Conservation (phyloP, 2,113 vertebrate genomes). For the Clarias batrachus region DNA sequence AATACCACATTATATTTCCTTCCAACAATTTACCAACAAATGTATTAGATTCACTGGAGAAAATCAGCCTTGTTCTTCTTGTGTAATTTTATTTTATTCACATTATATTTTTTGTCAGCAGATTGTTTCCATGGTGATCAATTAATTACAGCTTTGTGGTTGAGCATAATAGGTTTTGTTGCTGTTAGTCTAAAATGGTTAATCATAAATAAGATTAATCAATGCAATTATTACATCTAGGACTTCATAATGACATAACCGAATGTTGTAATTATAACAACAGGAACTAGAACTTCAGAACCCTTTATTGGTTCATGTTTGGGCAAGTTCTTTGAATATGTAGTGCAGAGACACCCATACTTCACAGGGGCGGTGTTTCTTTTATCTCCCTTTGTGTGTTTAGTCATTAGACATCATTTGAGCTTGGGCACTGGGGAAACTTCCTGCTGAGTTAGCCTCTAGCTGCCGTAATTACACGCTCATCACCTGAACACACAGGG, state of each 20-base stretch:
- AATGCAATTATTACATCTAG: neutral
- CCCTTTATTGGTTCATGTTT: neutral
- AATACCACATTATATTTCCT: neutral
- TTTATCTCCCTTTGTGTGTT: constrained; percentile 32
- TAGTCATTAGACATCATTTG: constrained; percentile 42
- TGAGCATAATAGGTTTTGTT: neutral
- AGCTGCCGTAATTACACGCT: constrained; percentile 29
- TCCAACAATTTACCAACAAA: neutral
- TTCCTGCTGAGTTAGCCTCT: constrained; percentile 32
- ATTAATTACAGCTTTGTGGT: neutral
- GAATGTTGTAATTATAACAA: neutral
- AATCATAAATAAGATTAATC: neutral
- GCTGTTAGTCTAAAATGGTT: neutral
- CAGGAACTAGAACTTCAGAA: neutral
- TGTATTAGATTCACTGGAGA: neutral
- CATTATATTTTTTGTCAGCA: neutral
- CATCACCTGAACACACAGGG: constrained; percentile 35
- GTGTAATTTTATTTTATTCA: neutral
- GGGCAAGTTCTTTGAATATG: neutral
- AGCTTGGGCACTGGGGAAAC: constrained; percentile 7
- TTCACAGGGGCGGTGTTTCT: constrained; percentile 30
- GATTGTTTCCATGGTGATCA: neutral
- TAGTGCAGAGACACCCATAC: neutral
- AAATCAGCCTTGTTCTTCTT: neutral
- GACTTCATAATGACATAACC: neutral